These are phyloP conservation scores for Stratiolaelaps scimitus DNA, from an alignment of 1,140 invertebrate species.

Conservation along the genomic window DNA sequence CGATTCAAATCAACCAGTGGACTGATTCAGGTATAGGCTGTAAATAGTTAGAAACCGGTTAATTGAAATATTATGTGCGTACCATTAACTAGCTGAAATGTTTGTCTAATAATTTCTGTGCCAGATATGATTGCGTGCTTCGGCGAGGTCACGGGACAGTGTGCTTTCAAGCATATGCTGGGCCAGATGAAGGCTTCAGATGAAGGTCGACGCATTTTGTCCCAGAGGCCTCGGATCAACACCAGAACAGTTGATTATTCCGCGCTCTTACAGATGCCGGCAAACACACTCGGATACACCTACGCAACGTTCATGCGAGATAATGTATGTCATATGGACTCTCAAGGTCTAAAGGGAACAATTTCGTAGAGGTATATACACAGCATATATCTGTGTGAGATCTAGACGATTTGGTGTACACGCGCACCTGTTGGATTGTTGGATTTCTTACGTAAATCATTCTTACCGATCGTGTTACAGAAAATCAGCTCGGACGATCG, in stretches of 20 bases:
- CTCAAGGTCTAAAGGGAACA: neutral
- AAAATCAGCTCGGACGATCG: slow-evolving; percentile 85
- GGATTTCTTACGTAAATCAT: slow-evolving; percentile 35
- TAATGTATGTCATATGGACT: slow-evolving; percentile 49
- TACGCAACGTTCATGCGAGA: slow-evolving; percentile 67
- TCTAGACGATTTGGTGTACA: too few species aligned
- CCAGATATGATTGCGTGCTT: slow-evolving; percentile 84
- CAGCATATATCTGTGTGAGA: too few species aligned
- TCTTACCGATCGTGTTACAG: slow-evolving; percentile 42
- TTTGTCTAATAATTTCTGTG: slow-evolving; percentile 33
- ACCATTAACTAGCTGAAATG: neutral
- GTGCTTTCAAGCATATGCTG: slow-evolving; percentile 54
- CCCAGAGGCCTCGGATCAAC: slow-evolving; percentile 71
- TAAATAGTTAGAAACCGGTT: too few species aligned
- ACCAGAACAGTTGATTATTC: slow-evolving; percentile 63
- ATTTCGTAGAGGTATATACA: slow-evolving; percentile 32
- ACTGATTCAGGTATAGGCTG: too few species aligned
- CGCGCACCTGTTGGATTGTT: too few species aligned
- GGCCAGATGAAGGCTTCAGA: slow-evolving; percentile 52
- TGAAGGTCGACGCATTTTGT: slow-evolving; percentile 59
- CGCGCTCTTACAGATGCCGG: slow-evolving; percentile 55
- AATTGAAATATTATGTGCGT: too few species aligned
- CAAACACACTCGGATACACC: slow-evolving; percentile 63
- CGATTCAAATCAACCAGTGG: too few species aligned
- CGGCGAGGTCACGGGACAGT: slow-evolving; percentile 69